Evolutionary conservation across 2,888 invertebrate genomes (phyloP).

Genomic region (Helleia helle): DNA sequence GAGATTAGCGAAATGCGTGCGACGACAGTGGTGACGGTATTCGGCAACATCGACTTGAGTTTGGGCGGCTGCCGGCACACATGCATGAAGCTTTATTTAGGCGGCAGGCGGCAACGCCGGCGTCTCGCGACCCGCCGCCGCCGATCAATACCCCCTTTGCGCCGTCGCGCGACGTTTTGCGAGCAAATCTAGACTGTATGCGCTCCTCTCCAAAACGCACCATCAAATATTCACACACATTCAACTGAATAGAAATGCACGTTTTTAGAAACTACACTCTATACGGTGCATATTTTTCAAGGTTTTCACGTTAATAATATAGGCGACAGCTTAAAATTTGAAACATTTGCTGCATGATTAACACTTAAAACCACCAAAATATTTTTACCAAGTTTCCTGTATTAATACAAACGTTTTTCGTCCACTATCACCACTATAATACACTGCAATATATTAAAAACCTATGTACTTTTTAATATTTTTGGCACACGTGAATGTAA

Average conservation of each 20-base stretch:
- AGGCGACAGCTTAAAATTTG: too few species aligned
- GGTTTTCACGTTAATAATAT: background rate
- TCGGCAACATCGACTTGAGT: slow-evolving; percentile 32
- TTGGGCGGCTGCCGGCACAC: slow-evolving; percentile 53
- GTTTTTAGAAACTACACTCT: slow-evolving; percentile 18
- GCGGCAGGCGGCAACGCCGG: slow-evolving; percentile 65
- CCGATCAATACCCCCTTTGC: slow-evolving; percentile 70
- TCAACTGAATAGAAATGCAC: slow-evolving; percentile 50
- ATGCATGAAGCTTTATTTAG: slow-evolving; percentile 69
- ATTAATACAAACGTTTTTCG: too few species aligned
- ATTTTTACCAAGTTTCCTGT: too few species aligned
- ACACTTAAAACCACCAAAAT: too few species aligned
- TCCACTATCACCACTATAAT: slow-evolving; percentile 2
- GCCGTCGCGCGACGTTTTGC: slow-evolving; percentile 62
- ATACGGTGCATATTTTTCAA: slow-evolving; percentile 12
- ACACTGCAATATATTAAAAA: background rate
- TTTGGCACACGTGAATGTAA: slow-evolving; percentile 5
- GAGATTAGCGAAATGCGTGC: slow-evolving; percentile 28
- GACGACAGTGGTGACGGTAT: slow-evolving; percentile 26
- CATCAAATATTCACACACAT: slow-evolving; percentile 70
- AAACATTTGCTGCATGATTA: too few species aligned
- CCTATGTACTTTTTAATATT: background rate
- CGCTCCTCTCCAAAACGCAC: slow-evolving; percentile 57
- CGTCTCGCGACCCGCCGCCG: slow-evolving; percentile 61
- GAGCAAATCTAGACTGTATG: slow-evolving; percentile 59